Evolutionary conservation across 30 jellyfish, hydroid and myxozoan species (phyloP), one percentile per base, ranked within the genome.

Genomic region (Hydractinia symbiolongicarpus): DNA sequence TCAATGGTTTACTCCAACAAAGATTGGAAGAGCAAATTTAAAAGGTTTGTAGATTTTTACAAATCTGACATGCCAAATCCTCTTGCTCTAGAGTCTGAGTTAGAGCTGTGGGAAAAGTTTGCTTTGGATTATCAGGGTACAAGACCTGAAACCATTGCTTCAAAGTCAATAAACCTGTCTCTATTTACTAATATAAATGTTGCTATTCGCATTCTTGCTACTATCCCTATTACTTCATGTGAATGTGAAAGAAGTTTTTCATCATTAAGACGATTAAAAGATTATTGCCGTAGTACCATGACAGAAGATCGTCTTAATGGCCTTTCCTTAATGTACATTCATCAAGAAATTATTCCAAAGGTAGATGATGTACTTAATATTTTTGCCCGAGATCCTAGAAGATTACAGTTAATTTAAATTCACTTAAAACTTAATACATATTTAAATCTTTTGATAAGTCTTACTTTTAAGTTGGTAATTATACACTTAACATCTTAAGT

Each of bases 201-300:
- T 54, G 85, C 73, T 13, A 67, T 88, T 70, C 62, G 57, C 30
- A 88, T 88, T 30, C 70, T 88, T 9, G 95, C 83, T 15, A 68
- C 89, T 44, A 55, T 83, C 17, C 95, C 96, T 9, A 84, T 88
- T 55, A 88, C 87, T 14, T 50, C 95, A 20, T 83, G 96, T 67
- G 78, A 60, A 56, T 83, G 91, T 68, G 96, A 88, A 69, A 61
- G 95, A 57, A 66, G 87, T 30, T 66, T 81, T 55, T 86, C 80
- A 6, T 79, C 81, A 13, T 30, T 86, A 76, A 71, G 83, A 53
- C 86, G 87, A 16, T 76, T 86, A 17, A 86, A 86, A 76, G 78
- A 83, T 7, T 80, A 73, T 73, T 53, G 70, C 50, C 83, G 91
- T 10, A 82, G 82, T 71, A 87, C 81, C 19, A 58, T 11, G 69